A percentile compares a stretch with the other conserved stretches of the same genome.
These are phyloP conservation scores for Corythaixoides concolor DNA, from an alignment of 2,113 vertebrate genomes.

Conservation along the genomic window DNA sequence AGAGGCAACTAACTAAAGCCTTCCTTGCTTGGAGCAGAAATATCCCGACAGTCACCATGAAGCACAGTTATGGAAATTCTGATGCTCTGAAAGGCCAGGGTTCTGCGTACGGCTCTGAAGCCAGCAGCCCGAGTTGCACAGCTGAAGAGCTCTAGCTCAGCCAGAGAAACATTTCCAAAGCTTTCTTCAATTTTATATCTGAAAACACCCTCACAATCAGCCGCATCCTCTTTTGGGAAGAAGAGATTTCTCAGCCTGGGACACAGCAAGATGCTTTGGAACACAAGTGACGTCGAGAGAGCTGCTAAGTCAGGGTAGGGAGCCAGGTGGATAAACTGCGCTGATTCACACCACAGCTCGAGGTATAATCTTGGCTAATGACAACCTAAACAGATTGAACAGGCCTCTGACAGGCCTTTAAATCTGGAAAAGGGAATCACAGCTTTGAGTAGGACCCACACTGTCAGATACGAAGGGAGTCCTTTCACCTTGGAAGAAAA, in stretches of 20 bases:
- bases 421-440: not conserved
- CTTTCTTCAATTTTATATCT: no score
- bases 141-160: not conserved
- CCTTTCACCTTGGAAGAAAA: not conserved
- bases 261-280: not conserved
- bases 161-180: not conserved
- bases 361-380: not conserved
- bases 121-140: not conserved
- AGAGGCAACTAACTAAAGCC: not conserved
- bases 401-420: not conserved
- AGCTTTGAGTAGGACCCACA: not conserved
- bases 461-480: not conserved
- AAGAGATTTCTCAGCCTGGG: not conserved
- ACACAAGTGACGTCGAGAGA: rapidly evolving
- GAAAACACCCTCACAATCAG: no score
- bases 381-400: not conserved
- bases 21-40: not conserved
- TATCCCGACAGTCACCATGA: not conserved
- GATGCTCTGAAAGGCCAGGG: not conserved
- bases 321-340: not conserved
- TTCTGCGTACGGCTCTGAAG: not conserved
- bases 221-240: not conserved
- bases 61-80: rapidly evolving
- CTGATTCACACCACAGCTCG: not conserved
- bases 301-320: not conserved